phyloP scores from a whole-genome alignment of 2,797 vertebrate genomes.

The Limosa lapponica region DNA sequence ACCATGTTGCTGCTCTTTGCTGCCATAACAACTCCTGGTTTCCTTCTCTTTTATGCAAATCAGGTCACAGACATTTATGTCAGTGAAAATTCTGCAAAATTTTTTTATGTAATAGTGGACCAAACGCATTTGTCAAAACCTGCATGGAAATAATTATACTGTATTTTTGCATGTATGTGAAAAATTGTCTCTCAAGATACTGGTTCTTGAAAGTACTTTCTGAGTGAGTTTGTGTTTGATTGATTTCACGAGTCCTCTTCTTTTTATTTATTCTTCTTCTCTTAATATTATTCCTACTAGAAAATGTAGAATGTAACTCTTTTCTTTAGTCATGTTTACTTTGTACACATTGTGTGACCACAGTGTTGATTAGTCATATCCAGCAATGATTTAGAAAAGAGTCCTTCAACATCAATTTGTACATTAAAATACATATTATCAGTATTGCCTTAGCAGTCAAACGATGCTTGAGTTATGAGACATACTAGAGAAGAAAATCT shows the following conservation, averaged over 20 bases:
- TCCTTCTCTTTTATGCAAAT: constrained; percentile 77
- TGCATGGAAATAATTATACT: constrained; percentile 42
- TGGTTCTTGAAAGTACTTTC: background rate
- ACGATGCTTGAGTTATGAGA: background rate
- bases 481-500: background rate
- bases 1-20: constrained; percentile 48
- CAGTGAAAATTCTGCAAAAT: constrained; percentile 14
- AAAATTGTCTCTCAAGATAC: background rate
- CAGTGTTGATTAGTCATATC: background rate
- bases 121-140: constrained; percentile 47
- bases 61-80: constrained; percentile 60
- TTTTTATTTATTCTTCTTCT: background rate
- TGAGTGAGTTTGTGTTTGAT: background rate
- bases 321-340: background rate
- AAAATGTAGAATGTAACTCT: background rate
- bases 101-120: constrained; percentile 38
- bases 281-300: background rate
- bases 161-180: constrained; percentile 46
- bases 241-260: background rate
- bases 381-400: background rate
- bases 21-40: constrained; percentile 68
- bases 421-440: background rate
- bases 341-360: background rate
- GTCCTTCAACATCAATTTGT: background rate
- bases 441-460: background rate